Evolutionary conservation across 2,113 vertebrate species (phyloP), one percentile per base, ranked within the genome.

Genomic region (Ciconia boyciana): DNA sequence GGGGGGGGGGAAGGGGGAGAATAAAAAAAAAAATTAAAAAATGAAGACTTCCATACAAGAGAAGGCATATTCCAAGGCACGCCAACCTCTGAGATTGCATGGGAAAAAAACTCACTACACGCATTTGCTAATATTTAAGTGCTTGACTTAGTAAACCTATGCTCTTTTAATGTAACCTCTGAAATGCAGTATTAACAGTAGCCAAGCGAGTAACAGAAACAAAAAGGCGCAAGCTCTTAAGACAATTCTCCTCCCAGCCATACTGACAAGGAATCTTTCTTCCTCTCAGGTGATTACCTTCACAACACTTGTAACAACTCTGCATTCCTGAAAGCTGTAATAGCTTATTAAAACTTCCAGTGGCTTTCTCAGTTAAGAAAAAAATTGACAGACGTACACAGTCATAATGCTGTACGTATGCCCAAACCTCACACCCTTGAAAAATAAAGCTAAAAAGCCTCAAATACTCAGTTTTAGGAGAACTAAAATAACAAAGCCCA

Each of bases 321-420:
- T 36, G 36, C 25, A 52, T 13, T 60, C 22, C 61, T 34, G 31
- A 87, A 91, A 86, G 31, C 24, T 86, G 9, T 31, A 57, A 62
- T 1, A 85, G 14, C 14, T 68, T 41, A 32, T 31, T n/a, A 52
- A 74, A 62, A 46, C 52, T 19, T 92, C 10, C 52, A 61, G 44
- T 15, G n/a, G 48, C 28, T 90, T 60, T 60, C 36, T 25, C 52
- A 48, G 13, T 68, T n/a, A 65, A 39, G 52, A 76, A 26, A 52
- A 39, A 10, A 71, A 54, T 18, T 17, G 31, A 29, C 25, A 64
- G 61, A 48, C n/a, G 41, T 18, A 22, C 3, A 5, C 16, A 20
- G 25, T 16, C 8, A 2, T 18, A 71, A 69, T 7, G 13, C 43
- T 10, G 6, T 17, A 29, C 0, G 0, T 25, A 51, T 4, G 15